Evolutionary conservation across 1,140 invertebrate species (phyloP).

Genomic region (Camponotus vicinus): DNA sequence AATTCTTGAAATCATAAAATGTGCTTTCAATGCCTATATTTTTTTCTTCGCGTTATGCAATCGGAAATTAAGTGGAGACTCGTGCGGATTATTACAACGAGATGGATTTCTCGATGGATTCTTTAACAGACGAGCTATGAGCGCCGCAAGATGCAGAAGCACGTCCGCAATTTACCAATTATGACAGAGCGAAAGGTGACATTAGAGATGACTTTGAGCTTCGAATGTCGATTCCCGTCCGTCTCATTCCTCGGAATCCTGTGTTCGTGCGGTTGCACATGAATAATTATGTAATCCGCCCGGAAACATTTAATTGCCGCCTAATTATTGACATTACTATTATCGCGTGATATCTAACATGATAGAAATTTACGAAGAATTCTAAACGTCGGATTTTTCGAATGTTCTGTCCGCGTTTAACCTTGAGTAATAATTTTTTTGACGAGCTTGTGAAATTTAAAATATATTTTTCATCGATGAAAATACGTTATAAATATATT

Average conservation of each 20-base stretch:
- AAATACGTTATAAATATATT: no score
- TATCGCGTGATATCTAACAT: background rate
- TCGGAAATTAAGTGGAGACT: slow-evolving; percentile 25
- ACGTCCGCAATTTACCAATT: slow-evolving; percentile 57
- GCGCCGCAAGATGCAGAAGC: slow-evolving; percentile 13
- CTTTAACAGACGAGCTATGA: background rate
- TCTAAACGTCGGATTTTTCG: background rate
- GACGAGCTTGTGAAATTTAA: no score
- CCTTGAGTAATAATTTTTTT: background rate
- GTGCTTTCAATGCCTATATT: background rate
- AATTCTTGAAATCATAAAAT: background rate
- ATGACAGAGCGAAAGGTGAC: slow-evolving; percentile 68
- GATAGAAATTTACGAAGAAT: slow-evolving; percentile 15
- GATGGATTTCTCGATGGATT: no score
- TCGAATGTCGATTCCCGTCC: slow-evolving; percentile 70
- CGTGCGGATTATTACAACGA: background rate
- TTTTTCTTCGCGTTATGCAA: slow-evolving; percentile 32
- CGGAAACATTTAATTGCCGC: slow-evolving; percentile 72
- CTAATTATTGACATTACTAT: slow-evolving; percentile 68
- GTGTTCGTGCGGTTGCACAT: background rate
- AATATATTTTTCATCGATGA: no score
- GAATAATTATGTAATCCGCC: slow-evolving; percentile 69
- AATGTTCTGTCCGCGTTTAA: background rate
- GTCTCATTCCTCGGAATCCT: slow-evolving; percentile 47
- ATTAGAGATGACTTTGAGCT: slow-evolving; percentile 68